Evolutionary conservation across 2,113 vertebrate genomes (phyloP).

Genomic region (Phaethon lepturus): DNA sequence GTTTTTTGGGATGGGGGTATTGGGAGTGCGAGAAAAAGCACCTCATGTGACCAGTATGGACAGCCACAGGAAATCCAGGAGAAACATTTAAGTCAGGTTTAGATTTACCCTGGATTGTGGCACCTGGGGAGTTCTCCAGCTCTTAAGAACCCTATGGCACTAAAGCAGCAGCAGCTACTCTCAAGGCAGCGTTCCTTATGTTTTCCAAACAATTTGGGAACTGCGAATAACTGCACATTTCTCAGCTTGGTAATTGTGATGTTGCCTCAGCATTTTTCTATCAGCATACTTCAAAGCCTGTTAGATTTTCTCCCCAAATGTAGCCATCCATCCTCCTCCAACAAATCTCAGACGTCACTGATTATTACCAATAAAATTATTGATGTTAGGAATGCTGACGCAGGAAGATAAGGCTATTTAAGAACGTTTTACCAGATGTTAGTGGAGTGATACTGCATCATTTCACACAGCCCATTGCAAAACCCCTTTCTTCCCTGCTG

Average conservation of each 20-base stretch:
- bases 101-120: neutral
- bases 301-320: neutral
- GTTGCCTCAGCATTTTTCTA: constrained; percentile 21
- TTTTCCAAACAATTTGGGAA: constrained; percentile 2
- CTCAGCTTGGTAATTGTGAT: neutral
- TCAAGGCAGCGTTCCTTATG: neutral
- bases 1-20: neutral
- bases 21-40: neutral
- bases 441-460: neutral
- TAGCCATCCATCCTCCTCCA: constrained; percentile 1
- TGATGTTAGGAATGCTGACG: constrained; percentile 29
- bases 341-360: neutral
- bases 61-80: neutral
- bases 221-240: neutral
- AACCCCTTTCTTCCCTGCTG: constrained; percentile 5
- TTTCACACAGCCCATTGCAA: neutral
- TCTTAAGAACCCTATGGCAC: neutral
- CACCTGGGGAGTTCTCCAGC: neutral
- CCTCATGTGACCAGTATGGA: neutral
- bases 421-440: constrained; percentile 15
- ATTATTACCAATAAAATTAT: constrained; percentile 44
- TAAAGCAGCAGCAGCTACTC: neutral
- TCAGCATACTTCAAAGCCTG: neutral
- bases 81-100: neutral
- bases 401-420: constrained; percentile 5